Conservation (phyloP, 1,140 invertebrate species). For the Ips typographus region DNA sequence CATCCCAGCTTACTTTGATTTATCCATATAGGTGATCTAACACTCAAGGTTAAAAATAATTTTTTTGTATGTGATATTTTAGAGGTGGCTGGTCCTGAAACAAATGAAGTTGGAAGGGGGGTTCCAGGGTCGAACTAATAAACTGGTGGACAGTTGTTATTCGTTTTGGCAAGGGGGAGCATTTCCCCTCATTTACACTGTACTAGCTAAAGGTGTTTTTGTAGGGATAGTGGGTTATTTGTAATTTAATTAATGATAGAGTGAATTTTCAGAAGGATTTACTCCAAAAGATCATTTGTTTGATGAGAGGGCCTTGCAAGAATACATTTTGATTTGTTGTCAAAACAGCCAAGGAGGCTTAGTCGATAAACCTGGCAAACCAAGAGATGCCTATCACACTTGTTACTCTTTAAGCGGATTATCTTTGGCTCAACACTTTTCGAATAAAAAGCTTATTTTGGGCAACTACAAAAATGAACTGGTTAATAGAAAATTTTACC, state of each 20-base stretch:
- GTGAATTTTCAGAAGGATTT: conserved; percentile 36
- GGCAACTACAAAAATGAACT: conserved; percentile 64
- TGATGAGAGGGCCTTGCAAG: conserved; percentile 84
- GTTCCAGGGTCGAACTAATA: conserved; percentile 95
- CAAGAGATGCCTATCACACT: conserved; percentile 92
- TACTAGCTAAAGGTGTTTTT: conserved; percentile 40
- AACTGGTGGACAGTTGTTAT: conserved; percentile 98
- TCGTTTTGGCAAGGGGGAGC: conserved; percentile 97
- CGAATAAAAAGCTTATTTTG: conserved; percentile 57
- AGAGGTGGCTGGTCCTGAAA: conserved; percentile 83
- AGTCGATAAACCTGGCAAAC: conserved; percentile 92
- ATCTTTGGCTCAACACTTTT: conserved; percentile 87
- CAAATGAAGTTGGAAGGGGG: conserved; percentile 92
- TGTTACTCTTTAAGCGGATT: conserved; percentile 96
- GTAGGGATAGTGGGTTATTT: neutral
- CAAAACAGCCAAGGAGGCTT: conserved; percentile 89
- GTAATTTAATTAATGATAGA: neutral
- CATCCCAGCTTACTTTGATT: too few relatives aligned
- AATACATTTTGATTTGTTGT: conserved; percentile 93
- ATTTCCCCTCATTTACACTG: conserved; percentile 66
- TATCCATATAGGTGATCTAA: neutral
- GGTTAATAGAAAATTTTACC: conserved; percentile 47
- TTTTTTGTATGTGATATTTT: conserved; percentile 37
- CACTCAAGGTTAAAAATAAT: conserved; percentile 12
- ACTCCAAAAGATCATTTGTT: conserved; percentile 67